These are phyloP conservation scores for Macaria notata DNA, from an alignment of 2,888 invertebrate species.

Conservation along the genomic window DNA sequence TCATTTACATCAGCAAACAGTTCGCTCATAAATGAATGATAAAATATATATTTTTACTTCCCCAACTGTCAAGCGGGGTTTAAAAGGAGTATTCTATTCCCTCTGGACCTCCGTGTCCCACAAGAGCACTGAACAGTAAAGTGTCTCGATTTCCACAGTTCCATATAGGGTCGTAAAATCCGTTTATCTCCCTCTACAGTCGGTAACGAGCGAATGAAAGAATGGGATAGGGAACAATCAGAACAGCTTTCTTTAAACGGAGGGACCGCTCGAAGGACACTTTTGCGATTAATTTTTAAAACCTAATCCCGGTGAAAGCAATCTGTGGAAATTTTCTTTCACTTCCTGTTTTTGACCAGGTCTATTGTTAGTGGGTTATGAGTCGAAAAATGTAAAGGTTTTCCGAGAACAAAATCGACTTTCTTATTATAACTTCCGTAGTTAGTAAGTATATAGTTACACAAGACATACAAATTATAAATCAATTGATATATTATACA, in stretches of 20 bases:
- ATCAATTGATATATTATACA: too few species aligned
- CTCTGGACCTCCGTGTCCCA: conserved; percentile 45
- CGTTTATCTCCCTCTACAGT: conserved; percentile 42
- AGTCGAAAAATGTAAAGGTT: too few species aligned
- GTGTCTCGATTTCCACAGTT: conserved; percentile 53
- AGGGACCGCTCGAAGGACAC: conserved; percentile 26
- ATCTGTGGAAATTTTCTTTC: neutral
- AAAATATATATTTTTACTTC: conserved; percentile 31
- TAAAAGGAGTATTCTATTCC: conserved; percentile 39
- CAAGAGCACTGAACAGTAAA: conserved; percentile 58
- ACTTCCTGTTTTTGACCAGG: too few species aligned
- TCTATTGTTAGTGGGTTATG: too few species aligned
- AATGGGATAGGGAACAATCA: conserved; percentile 37
- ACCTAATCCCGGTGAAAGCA: conserved; percentile 25
- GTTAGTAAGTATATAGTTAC: too few species aligned
- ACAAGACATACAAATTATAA: too few species aligned
- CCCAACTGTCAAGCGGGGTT: conserved; percentile 37
- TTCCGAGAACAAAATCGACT: too few species aligned
- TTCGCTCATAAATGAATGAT: conserved; percentile 18
- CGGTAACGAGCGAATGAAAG: conserved; percentile 38
- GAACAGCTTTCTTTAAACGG: conserved; percentile 27
- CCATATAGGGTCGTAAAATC: conserved; percentile 50
- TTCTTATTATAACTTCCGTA: too few species aligned
- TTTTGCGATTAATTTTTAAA: conserved; percentile 31
- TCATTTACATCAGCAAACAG: conserved; percentile 16